Evolutionary conservation across 2,888 invertebrate genomes (phyloP).

Genomic region (Acanthosepion esculentum): DNA sequence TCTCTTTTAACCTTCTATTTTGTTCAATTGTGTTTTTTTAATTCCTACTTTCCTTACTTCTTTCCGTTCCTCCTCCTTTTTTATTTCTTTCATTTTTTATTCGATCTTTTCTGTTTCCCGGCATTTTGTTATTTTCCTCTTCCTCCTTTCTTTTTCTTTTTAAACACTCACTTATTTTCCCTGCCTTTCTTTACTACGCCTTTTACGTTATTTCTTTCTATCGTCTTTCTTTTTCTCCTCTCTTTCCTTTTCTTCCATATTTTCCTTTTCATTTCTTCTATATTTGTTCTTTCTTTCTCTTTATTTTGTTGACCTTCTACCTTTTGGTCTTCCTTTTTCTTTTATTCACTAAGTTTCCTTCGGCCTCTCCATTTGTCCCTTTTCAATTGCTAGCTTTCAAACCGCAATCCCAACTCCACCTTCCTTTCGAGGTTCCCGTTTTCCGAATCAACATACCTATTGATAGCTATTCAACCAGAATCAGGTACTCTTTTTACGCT

Average conservation of each 20-base stretch:
- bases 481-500: neutral
- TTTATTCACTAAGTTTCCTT: neutral
- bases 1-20: too few species aligned
- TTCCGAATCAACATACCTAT: neutral
- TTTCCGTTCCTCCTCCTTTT: too few species aligned
- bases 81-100: too few species aligned
- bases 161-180: too few species aligned
- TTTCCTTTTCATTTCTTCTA: neutral
- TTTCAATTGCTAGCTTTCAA: neutral
- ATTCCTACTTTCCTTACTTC: too few species aligned
- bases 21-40: too few species aligned
- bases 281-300: too few species aligned
- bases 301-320: neutral
- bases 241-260: neutral
- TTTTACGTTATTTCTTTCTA: too few species aligned
- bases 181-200: too few species aligned
- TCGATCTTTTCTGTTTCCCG: too few species aligned
- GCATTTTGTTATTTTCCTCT: too few species aligned
- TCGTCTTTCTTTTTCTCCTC: neutral
- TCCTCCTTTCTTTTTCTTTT: too few species aligned
- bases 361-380: neutral
- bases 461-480: neutral
- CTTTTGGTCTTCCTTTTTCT: neutral
- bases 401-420: neutral
- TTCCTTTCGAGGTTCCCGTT: neutral